Evolutionary conservation across 2,797 vertebrate genomes (phyloP).

Genomic region (Poecilia wingei): DNA sequence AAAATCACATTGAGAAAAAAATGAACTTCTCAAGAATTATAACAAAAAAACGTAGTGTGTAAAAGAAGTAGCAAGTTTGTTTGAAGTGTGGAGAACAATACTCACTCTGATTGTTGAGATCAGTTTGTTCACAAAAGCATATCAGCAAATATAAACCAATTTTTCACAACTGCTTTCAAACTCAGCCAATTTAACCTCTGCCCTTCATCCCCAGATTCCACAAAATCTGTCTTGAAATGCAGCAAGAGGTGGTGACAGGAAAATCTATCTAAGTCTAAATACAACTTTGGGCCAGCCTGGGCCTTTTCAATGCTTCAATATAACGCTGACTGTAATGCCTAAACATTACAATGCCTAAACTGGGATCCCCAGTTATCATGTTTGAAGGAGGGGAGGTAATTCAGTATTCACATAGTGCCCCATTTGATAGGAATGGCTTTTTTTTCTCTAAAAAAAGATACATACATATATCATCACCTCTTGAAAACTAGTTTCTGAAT

Average conservation of each 20-base stretch:
- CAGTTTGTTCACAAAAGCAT: neutral
- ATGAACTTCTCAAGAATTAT: neutral
- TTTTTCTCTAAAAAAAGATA: neutral
- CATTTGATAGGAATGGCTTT: neutral
- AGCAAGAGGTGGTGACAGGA: neutral
- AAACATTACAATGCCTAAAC: neutral
- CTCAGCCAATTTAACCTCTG: neutral
- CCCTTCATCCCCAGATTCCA: neutral
- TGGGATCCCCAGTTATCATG: neutral
- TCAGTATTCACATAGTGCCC: neutral
- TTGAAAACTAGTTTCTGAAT: neutral
- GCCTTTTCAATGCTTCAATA: neutral
- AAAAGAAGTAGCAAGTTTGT: neutral
- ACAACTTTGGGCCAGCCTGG: neutral
- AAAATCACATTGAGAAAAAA: neutral
- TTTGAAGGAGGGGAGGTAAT: neutral
- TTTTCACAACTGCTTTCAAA: neutral
- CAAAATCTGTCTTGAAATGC: neutral
- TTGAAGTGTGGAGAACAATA: neutral
- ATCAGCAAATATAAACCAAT: neutral
- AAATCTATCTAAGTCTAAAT: neutral
- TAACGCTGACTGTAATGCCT: neutral
- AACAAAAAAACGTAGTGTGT: neutral
- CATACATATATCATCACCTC: too few species aligned
- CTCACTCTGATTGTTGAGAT: neutral